Evolutionary conservation across 1,140 invertebrate genomes (phyloP).

Genomic region (Temnothorax nylanderi): DNA sequence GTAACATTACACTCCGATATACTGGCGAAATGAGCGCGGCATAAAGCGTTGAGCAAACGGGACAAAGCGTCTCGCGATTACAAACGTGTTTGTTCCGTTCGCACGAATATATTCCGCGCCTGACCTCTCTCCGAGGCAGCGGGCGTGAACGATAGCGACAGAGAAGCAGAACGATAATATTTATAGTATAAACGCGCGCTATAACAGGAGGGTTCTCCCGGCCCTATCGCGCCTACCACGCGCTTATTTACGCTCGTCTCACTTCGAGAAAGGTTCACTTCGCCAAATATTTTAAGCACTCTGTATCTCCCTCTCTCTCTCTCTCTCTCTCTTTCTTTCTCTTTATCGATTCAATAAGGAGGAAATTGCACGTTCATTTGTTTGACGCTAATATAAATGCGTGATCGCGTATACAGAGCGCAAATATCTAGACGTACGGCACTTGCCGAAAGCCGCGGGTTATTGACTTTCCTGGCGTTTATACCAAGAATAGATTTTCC

Average conservation of each 20-base stretch:
- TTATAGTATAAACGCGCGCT: slow-evolving; percentile 37
- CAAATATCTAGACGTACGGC: not conserved
- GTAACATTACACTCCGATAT: not conserved
- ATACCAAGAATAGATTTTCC: not conserved
- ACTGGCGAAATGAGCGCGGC: not conserved
- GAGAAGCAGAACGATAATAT: slow-evolving; percentile 52
- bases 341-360: not conserved
- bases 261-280: slow-evolving; percentile 3
- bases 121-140: slow-evolving; percentile 47
- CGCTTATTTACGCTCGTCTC: slow-evolving; percentile 45
- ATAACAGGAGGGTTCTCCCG: not conserved
- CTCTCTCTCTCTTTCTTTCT: not conserved
- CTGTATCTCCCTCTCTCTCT: not conserved
- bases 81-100: slow-evolving; percentile 46
- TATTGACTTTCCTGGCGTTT: not conserved
- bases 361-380: not conserved
- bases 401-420: not conserved
- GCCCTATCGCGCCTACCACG: not conserved
- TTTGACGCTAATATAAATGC: not conserved
- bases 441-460: not conserved
- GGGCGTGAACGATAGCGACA: slow-evolving; percentile 41
- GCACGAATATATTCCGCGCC: slow-evolving; percentile 34
- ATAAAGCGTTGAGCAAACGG: not conserved
- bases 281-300: not conserved
- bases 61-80: slow-evolving; percentile 44